Conservation (phyloP, 2,888 invertebrate genomes). For the Tanytarsus gracilentus region DNA sequence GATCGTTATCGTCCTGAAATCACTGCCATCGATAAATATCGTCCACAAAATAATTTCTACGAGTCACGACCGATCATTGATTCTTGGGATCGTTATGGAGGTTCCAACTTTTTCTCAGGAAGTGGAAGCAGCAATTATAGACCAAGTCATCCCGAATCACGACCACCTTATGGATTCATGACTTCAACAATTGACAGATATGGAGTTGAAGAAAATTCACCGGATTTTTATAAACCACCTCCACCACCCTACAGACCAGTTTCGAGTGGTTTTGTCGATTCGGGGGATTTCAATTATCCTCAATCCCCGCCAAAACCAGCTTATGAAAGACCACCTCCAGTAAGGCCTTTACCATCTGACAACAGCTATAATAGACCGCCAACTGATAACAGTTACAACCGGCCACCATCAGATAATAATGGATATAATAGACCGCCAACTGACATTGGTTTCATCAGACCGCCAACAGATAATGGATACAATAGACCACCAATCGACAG, state of each 20-base stretch:
- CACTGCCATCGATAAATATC: conserved; percentile 35
- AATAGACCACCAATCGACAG: not conserved
- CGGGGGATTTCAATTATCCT: too few relatives aligned
- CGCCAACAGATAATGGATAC: not conserved
- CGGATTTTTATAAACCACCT: conserved; percentile 3
- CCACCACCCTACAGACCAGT: conserved; percentile 24
- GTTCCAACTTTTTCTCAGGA: conserved; percentile 33
- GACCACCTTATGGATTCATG: conserved; percentile 8
- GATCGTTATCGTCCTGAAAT: conserved; percentile 36
- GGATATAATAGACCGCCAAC: not conserved
- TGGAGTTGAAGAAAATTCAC: conserved; percentile 23
- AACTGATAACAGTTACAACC: not conserved
- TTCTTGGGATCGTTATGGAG: conserved; percentile 41
- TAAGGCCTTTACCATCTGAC: too few relatives aligned
- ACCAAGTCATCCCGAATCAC: conserved; percentile 33
- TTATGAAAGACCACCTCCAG: too few relatives aligned
- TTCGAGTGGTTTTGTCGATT: too few relatives aligned
- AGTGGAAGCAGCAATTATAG: conserved; percentile 36
- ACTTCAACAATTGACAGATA: not conserved
- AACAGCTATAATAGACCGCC: too few relatives aligned
- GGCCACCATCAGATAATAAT: not conserved
- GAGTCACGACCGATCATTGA: conserved; percentile 31
- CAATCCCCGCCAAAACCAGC: too few relatives aligned
- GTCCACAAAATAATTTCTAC: conserved; percentile 32
- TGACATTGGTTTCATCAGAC: too few relatives aligned